Evolutionary conservation across 1,140 invertebrate species (phyloP).

Genomic region (Drosophila nikananu): DNA sequence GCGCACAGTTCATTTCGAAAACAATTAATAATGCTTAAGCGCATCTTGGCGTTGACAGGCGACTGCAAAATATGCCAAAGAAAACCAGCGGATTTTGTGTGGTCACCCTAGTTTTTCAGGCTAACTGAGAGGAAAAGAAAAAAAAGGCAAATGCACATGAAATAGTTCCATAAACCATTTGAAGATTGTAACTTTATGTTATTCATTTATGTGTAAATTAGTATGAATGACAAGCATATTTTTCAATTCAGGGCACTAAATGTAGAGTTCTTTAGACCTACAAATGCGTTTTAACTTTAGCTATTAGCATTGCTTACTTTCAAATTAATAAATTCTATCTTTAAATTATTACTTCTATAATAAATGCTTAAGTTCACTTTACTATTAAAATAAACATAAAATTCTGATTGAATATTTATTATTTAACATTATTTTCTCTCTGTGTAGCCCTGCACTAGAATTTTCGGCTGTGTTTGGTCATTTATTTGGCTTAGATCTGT

Average conservation of each 20-base stretch:
- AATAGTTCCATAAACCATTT: background rate
- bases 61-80: conserved; percentile 44
- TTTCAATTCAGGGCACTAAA: too few relatives aligned
- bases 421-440: too few relatives aligned
- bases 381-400: background rate
- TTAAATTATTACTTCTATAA: background rate
- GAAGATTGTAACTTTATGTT: background rate
- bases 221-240: too few relatives aligned
- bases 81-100: conserved; percentile 47
- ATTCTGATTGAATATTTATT: background rate
- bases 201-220: background rate
- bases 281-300: too few relatives aligned
- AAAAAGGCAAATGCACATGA: background rate
- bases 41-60: conserved; percentile 78
- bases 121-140: background rate
- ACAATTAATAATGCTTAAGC: conserved; percentile 82
- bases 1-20: conserved; percentile 78
- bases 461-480: conserved; percentile 59
- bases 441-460: conserved; percentile 21
- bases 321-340: background rate
- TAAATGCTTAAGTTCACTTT: too few relatives aligned
- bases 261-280: too few relatives aligned
- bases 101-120: conserved; percentile 27
- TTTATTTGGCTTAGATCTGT: conserved; percentile 73
- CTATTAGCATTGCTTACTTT: too few relatives aligned